A percentile compares a stretch with the other conserved stretches of the same genome.
Evolutionary conservation across 2,113 vertebrate genomes (phyloP).

Genomic region (Probosciger aterrimus): DNA sequence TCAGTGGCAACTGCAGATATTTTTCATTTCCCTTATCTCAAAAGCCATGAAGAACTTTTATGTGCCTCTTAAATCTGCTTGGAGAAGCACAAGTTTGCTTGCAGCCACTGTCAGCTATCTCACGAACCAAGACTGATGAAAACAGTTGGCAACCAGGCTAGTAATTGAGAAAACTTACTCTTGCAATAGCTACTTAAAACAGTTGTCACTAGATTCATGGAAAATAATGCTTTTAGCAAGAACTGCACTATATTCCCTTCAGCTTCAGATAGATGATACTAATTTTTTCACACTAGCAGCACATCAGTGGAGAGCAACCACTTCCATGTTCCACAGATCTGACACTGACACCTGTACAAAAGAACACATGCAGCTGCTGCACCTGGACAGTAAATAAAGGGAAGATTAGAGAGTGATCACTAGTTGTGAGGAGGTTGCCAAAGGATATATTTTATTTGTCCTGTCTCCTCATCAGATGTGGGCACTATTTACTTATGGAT

Average conservation of each 20-base stretch:
- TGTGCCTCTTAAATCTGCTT: not conserved
- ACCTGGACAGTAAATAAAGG: not conserved
- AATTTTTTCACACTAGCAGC: not conserved
- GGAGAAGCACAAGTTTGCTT: not conserved
- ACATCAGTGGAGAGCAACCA: not conserved
- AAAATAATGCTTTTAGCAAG: not conserved
- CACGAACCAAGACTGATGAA: not conserved
- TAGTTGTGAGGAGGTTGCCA: not conserved
- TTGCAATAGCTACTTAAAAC: not conserved
- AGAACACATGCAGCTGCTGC: not conserved
- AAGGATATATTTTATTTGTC: not conserved
- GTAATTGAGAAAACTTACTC: not conserved
- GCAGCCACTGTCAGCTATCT: not conserved
- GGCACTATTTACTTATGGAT: not conserved
- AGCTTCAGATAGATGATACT: not conserved
- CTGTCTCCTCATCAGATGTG: not conserved
- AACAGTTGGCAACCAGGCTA: not conserved
- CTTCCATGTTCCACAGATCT: not conserved
- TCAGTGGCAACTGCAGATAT: not conserved
- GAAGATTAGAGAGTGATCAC: not conserved
- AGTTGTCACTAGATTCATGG: not conserved
- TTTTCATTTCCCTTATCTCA: not conserved
- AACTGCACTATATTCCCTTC: not conserved
- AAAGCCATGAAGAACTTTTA: not conserved
- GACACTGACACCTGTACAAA: not conserved